A percentile compares a stretch with the other conserved stretches of the same genome.
Evolutionary conservation across 2,888 invertebrate genomes (phyloP).

Genomic region (Chesias legatella): DNA sequence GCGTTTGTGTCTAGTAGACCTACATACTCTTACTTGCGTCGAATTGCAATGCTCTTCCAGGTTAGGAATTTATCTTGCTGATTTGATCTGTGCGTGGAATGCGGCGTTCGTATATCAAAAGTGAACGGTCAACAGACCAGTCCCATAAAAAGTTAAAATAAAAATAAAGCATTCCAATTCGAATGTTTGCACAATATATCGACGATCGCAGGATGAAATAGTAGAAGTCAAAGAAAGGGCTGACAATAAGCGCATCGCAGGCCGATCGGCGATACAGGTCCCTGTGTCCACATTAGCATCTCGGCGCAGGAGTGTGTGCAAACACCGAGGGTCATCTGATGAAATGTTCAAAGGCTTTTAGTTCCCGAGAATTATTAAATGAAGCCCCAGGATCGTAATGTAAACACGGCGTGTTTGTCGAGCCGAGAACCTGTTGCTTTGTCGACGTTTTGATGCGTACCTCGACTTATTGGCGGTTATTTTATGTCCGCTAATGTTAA

Average conservation of each 20-base stretch:
- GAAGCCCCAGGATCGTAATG: slow-evolving; percentile 79
- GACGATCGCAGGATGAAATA: slow-evolving; percentile 65
- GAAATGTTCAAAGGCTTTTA: slow-evolving; percentile 81
- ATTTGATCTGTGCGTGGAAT: neutral
- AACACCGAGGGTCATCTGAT: slow-evolving; percentile 80
- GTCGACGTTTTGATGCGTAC: slow-evolving; percentile 73
- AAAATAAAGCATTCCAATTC: slow-evolving; percentile 32
- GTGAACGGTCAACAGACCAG: slow-evolving; percentile 10
- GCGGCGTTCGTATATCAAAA: slow-evolving; percentile 5
- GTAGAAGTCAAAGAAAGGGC: slow-evolving; percentile 64
- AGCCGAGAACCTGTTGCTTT: slow-evolving; percentile 77
- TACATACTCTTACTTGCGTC: too few relatives aligned
- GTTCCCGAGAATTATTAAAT: slow-evolving; percentile 81
- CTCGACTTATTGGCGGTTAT: slow-evolving; percentile 76
- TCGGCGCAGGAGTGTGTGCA: slow-evolving; percentile 77
- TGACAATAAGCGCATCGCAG: slow-evolving; percentile 73
- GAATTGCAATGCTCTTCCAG: too few relatives aligned
- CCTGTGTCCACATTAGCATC: slow-evolving; percentile 81
- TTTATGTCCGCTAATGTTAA: slow-evolving; percentile 76
- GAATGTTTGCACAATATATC: slow-evolving; percentile 61
- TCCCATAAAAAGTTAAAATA: slow-evolving; percentile 25
- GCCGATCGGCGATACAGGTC: slow-evolving; percentile 78
- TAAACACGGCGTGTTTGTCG: slow-evolving; percentile 73
- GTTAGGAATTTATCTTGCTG: too few relatives aligned
- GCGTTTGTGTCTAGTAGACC: too few relatives aligned